Base-by-base conservation (phyloP, 2,113 vertebrate species). In the Serinus canaria region DNA sequence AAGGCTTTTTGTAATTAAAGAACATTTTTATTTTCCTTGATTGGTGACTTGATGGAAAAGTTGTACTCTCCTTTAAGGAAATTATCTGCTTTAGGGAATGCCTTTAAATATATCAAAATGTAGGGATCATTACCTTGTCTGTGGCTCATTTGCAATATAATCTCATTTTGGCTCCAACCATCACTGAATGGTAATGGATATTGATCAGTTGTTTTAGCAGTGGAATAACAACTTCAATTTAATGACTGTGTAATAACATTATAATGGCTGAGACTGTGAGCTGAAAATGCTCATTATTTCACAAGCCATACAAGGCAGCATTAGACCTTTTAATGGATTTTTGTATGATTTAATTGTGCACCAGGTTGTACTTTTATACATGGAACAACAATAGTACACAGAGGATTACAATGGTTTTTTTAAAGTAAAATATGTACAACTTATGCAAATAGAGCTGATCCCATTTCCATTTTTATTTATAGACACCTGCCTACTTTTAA, bases 121-220 rank as follows among this genome's bases (percentile, higher is more conserved):
- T 93, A 95, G 66, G 72, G 70, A 95, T 93, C 95, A 96, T 97
- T 97, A 96, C 91, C 94, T 96, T 97, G 62, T 95, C 94, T 93
- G 77, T 2, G 47, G 73, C 81, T 98, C 96, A 97, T 97, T 98
- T 98, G 87, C 76, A 90, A 96, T 95, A 95, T 94, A 97, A 94
- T 97, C 96, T 97, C 87, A 97, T 98, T 96, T 97, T 91, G 91
- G 84, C 50, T 96, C 62, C 75, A 91, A 31, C 52, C 59, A 92
- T 87, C 85, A 75, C 84, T 91, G 90, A 83, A 94, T 94, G 70
- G 75, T 97, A 97, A 98, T 98, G 92, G 95, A 96, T 98, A 98
- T 97, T 96, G 96, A 98, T 97, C 94, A 92, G 79, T 95, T 97
- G 73, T 97, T 97, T 97, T 96, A 96, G 63, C 58, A 94, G 68